Evolutionary conservation across 2,113 vertebrate genomes (phyloP).

Genomic region (Syngnathus floridae): DNA sequence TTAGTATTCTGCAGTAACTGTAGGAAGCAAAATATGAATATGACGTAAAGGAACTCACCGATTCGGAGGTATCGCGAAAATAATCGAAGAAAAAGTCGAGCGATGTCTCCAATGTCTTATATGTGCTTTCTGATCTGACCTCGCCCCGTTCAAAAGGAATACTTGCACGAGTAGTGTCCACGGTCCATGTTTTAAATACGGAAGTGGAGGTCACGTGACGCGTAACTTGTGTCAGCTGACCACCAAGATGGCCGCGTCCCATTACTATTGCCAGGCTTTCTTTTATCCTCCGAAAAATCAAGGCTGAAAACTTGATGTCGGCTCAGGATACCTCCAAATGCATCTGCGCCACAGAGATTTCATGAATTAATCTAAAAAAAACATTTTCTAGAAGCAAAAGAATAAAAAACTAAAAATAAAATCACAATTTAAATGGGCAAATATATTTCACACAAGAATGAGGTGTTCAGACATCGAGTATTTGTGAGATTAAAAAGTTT

Average conservation of each 20-base stretch:
- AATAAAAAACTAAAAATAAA: too few relatives aligned
- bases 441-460: too few relatives aligned
- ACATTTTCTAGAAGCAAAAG: too few relatives aligned
- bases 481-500: too few relatives aligned
- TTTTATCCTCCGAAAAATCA: neutral
- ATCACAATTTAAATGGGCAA: too few relatives aligned
- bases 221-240: conserved; percentile 9
- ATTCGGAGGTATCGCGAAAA: neutral
- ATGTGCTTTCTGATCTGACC: neutral
- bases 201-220: conserved; percentile 14
- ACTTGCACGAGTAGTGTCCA: neutral
- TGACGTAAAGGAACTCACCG: neutral
- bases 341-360: too few relatives aligned
- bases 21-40: too few relatives aligned
- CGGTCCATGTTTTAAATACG: neutral
- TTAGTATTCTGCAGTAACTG: too few relatives aligned
- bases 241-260: neutral
- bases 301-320: neutral
- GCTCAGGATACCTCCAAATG: too few relatives aligned
- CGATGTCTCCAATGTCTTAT: neutral
- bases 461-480: too few relatives aligned
- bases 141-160: neutral
- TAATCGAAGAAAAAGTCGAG: neutral
- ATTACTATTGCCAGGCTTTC: neutral
- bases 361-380: too few relatives aligned